Percentiles rank a stretch among this genome's conserved stretches.
Evolutionary conservation across 2,113 vertebrate genomes (phyloP).

Genomic region (Syrrhaptes paradoxus): DNA sequence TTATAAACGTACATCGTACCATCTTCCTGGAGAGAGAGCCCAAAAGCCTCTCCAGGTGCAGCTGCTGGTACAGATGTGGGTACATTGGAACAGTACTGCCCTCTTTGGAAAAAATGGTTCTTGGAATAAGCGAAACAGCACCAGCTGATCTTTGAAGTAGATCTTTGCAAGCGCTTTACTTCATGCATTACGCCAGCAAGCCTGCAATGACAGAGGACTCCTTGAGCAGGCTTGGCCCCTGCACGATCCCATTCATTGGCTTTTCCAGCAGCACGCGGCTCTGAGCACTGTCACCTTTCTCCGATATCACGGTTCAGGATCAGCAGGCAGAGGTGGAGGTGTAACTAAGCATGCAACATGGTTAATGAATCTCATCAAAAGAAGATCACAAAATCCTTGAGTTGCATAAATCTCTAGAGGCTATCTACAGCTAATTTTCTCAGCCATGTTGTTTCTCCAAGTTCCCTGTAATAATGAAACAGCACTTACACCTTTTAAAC

Average conservation of each 20-base stretch:
- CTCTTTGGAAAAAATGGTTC: neutral
- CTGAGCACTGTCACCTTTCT: neutral
- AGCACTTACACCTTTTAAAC: slow-evolving; percentile 37
- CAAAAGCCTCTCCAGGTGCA: neutral
- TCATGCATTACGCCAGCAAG: neutral
- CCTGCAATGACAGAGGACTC: neutral
- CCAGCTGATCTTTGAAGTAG: neutral
- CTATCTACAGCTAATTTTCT: slow-evolving; percentile 23
- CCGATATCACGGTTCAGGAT: neutral
- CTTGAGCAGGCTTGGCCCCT: neutral
- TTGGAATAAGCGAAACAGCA: neutral
- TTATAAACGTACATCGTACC: neutral
- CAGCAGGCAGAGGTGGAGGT: neutral
- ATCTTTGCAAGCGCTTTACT: neutral
- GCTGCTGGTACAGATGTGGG: neutral
- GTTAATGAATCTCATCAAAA: slow-evolving; percentile 25
- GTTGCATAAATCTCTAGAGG: neutral
- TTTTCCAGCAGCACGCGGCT: neutral
- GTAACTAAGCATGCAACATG: neutral
- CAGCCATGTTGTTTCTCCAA: neutral
- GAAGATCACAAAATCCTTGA: slow-evolving; percentile 21
- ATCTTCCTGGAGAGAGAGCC: neutral
- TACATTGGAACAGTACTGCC: neutral
- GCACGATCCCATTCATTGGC: neutral
- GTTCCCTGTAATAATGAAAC: slow-evolving; percentile 26